These are phyloP conservation scores for Tupaia tana DNA, from an alignment of 2,113 vertebrate genomes.

Conservation along the genomic window DNA sequence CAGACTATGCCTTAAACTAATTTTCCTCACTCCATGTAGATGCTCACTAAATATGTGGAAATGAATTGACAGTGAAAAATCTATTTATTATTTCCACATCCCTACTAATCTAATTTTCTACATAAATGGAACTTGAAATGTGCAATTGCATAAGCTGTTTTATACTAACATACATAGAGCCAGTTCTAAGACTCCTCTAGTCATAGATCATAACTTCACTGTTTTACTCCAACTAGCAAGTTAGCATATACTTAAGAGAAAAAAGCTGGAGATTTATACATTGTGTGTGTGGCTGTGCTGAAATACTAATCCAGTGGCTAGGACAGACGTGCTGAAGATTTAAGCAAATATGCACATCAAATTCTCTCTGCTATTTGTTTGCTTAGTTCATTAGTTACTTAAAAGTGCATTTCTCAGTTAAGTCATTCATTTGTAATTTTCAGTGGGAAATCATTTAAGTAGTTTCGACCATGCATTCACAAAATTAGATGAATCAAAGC, in stretches of 20 bases:
- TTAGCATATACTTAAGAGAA: not conserved
- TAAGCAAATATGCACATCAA: conserved; percentile 5
- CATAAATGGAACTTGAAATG: not conserved
- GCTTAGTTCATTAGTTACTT: conserved; percentile 22
- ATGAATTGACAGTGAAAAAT: not conserved
- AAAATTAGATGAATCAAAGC: not conserved
- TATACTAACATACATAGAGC: not conserved
- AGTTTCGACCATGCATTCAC: not conserved
- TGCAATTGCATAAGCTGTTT: not conserved
- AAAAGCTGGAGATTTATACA: not conserved
- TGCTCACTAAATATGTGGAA: not conserved
- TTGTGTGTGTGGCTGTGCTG: not conserved
- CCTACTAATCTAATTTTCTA: not conserved
- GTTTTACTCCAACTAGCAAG: not conserved
- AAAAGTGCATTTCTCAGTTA: conserved; percentile 43
- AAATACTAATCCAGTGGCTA: not conserved
- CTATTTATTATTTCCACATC: not conserved
- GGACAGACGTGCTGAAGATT: not conserved
- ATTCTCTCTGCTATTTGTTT: not conserved
- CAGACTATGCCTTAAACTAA: not conserved
- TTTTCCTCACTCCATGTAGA: not conserved
- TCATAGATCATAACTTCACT: not conserved
- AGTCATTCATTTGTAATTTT: conserved; percentile 54
- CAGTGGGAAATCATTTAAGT: conserved; percentile 18
- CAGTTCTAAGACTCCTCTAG: not conserved